Conservation (phyloP, 2,113 vertebrate species). For the Ammodramus savannarum region DNA sequence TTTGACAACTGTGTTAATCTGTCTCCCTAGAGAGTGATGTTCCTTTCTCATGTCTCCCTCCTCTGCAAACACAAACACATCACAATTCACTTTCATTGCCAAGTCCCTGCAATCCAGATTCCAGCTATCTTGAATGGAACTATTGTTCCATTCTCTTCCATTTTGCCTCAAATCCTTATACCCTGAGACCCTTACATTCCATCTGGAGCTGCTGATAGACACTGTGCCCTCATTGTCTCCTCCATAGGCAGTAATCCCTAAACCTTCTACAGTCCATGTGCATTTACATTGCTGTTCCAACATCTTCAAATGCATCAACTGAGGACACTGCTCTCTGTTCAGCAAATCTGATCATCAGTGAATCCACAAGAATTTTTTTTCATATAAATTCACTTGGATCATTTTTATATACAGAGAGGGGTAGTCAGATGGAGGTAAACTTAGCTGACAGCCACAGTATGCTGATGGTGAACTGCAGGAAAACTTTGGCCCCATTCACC, state of each 20-base stretch:
- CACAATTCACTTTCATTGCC: background rate
- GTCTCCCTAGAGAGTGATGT: background rate
- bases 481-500: background rate
- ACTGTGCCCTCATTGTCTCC: background rate
- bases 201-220: background rate
- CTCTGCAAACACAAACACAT: background rate
- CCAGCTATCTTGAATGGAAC: background rate
- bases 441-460: background rate
- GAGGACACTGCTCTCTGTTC: background rate
- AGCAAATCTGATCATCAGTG: background rate
- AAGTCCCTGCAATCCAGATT: background rate
- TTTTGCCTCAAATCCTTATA: background rate
- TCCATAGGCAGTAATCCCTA: background rate
- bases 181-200: background rate
- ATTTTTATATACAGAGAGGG: background rate
- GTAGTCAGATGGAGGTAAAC: background rate
- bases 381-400: background rate
- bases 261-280: background rate
- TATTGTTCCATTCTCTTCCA: background rate
- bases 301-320: background rate
- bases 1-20: background rate
- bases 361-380: background rate
- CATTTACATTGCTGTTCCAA: background rate
- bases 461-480: background rate
- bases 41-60: background rate